Evolutionary conservation across 2,888 invertebrate genomes (phyloP).

Genomic region (Drosophila nr. medialis): DNA sequence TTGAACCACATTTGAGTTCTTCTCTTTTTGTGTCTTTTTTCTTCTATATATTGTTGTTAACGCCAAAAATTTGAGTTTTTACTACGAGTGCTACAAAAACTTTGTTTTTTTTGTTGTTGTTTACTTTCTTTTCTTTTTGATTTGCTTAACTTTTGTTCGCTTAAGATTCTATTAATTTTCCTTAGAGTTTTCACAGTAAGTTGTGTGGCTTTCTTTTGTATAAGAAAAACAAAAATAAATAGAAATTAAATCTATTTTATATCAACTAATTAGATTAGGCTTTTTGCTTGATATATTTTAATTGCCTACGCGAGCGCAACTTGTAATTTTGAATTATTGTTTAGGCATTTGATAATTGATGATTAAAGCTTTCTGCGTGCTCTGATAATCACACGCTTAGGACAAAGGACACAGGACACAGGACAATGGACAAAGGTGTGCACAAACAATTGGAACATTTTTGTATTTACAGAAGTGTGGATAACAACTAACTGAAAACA

Average conservation of each 20-base stretch:
- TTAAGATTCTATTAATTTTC: conserved; percentile 44
- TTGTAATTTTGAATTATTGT: conserved; percentile 53
- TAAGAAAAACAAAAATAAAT: conserved; percentile 12
- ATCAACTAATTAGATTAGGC: conserved; percentile 58
- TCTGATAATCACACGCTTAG: conserved; percentile 20
- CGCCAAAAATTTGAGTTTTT: conserved; percentile 51
- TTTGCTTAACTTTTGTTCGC: conserved; percentile 10
- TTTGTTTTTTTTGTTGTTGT: conserved; percentile 10
- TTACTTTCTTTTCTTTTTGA: conserved; percentile 2
- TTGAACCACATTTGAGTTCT: conserved; percentile 68
- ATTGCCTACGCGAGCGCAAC: conserved; percentile 58
- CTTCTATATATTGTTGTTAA: conserved; percentile 35
- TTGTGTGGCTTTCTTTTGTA: conserved; percentile 61
- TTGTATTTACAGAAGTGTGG: conserved; percentile 46
- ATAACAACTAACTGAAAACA: conserved; percentile 4
- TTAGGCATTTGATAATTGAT: conserved; percentile 37
- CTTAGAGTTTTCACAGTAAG: conserved; percentile 72
- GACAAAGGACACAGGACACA: conserved; percentile 30
- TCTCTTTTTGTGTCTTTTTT: conserved; percentile 23
- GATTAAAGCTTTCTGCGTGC: conserved; percentile 55
- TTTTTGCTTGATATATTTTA: conserved; percentile 38
- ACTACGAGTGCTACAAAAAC: conserved; percentile 65
- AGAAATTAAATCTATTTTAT: conserved; percentile 26
- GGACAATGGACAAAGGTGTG: conserved; percentile 16
- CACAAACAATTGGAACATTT: conserved; percentile 14